These are phyloP conservation scores for Drosophila subsilvestris DNA, from an alignment of 2,888 invertebrate genomes.

Conservation along the genomic window DNA sequence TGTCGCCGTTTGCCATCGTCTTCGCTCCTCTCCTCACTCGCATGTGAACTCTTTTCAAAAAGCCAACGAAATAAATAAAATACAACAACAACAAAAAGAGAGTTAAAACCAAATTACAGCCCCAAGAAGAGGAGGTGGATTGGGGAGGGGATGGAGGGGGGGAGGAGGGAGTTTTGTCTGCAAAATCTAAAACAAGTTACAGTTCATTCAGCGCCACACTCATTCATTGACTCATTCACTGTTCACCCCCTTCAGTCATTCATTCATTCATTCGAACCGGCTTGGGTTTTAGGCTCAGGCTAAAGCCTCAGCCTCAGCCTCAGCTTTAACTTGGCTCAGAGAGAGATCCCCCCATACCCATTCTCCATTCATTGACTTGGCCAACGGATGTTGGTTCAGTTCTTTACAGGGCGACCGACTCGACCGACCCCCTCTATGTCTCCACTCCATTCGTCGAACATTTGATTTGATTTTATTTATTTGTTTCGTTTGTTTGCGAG, in stretches of 20 bases:
- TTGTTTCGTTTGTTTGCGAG: conserved; percentile 66
- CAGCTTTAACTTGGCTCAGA: conserved; percentile 7
- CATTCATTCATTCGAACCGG: conserved; percentile 57
- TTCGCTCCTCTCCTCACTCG: conserved; percentile 56
- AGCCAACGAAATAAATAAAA: conserved; percentile 53
- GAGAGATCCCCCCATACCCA: conserved; percentile 10
- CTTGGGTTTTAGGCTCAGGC: conserved; percentile 16
- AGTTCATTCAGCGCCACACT: conserved; percentile 72
- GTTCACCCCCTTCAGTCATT: conserved; percentile 7
- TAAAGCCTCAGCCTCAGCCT: not conserved
- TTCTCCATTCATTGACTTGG: conserved; percentile 65
- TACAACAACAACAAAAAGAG: conserved; percentile 39
- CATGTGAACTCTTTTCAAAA: conserved; percentile 72
- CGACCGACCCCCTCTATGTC: conserved; percentile 7
- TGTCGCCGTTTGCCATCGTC: conserved; percentile 71
- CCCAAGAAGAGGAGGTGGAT: conserved; percentile 6
- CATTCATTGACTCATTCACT: conserved; percentile 18
- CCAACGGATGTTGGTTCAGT: conserved; percentile 76
- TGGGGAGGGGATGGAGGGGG: conserved; percentile 18
- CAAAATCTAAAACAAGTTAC: conserved; percentile 79
- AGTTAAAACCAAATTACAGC: conserved; percentile 78
- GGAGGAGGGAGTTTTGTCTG: conserved; percentile 57
- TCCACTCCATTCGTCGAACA: conserved; percentile 5
- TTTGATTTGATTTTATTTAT: conserved; percentile 76
- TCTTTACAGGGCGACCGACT: conserved; percentile 57